phyloP scores from a whole-genome alignment of 1,140 invertebrate genomes.

The Propsilocerus akamusi region DNA sequence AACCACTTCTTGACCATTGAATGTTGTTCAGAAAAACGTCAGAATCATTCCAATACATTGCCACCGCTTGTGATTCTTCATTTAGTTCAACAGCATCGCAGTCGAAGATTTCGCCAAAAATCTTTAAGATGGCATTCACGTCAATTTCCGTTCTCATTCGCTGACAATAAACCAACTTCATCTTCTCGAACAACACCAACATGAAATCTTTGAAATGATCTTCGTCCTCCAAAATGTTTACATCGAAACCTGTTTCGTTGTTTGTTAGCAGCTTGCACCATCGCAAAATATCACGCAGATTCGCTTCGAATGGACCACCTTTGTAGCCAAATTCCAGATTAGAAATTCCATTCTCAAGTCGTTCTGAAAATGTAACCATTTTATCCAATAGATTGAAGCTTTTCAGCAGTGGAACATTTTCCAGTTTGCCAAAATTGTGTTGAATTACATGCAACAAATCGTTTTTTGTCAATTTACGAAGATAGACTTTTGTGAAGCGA shows the following conservation, averaged over 20 bases:
- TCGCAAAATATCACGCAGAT: conserved; percentile 82
- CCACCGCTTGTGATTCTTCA: conserved; percentile 16
- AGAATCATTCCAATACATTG: conserved; percentile 20
- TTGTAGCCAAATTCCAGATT: conserved; percentile 44
- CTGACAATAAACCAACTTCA: conserved; percentile 23
- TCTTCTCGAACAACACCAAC: conserved; percentile 18
- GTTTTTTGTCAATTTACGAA: conserved; percentile 54
- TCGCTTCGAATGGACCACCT: conserved; percentile 92
- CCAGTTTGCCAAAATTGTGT: conserved; percentile 10
- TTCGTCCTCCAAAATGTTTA: neutral
- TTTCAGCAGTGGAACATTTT: neutral
- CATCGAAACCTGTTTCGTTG: conserved; percentile 13
- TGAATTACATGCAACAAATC: conserved; percentile 42
- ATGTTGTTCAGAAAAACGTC: conserved; percentile 21
- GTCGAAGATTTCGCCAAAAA: conserved; percentile 15
- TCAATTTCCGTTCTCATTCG: conserved; percentile 22
- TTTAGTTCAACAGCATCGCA: conserved; percentile 17
- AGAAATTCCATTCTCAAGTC: conserved; percentile 42
- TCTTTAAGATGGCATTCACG: conserved; percentile 17
- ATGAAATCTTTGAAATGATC: conserved; percentile 10
- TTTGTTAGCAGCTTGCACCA: conserved; percentile 55
- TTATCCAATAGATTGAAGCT: conserved; percentile 33
- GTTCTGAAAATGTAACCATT: conserved; percentile 69
- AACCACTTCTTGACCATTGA: conserved; percentile 10
- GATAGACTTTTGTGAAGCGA: conserved; percentile 90